Evolutionary conservation across 2,797 vertebrate genomes (phyloP), one percentile per base, ranked within the genome.

Genomic region (Chromis chromis): DNA sequence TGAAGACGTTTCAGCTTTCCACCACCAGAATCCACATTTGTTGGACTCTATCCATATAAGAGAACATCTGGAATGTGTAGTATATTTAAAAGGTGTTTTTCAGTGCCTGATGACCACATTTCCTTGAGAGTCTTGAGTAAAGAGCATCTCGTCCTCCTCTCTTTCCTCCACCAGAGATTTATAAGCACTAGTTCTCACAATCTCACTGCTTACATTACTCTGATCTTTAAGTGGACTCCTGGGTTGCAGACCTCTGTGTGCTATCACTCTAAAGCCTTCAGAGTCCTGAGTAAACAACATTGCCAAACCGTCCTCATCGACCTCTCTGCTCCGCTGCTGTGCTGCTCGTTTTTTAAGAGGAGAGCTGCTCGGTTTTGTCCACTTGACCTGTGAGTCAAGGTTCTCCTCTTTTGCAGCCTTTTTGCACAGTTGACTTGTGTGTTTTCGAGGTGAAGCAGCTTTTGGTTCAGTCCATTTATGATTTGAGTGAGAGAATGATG

Each of bases 121-220:
- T 76, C 97, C 98, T 82, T 99, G 93, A 0, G 97, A 97, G 81
- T 99, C 97, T 88, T 98, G 96, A 0, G 97, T 98, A 88, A 99
- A 98, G 27, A 98, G 93, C 67, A 91, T 68, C 46, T 96, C 86
- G 0, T 90, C 81, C 24, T 94, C 86, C 25, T 74, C 74, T 0
- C 92, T 87, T 0, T 85, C 84, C 4, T 83, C 86, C 53, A 76
- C 42, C 19, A 64, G 21, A 67, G 25, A 31, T 42, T 31, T 80
- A 6, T 4, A 40, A 74, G 65, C 46, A 39, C 19, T 33, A 3
- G 2, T 46, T 58, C 58, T 65, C 16, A 50, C 50, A 16, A 5
- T 36, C 6, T 36, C 10, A 0, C 9, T 42, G 60, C 25, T 42
- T 0, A 70, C 6, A 31, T 93, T 93, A 58, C 86, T 92, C 2